A percentile compares a stretch with the other conserved stretches of the same genome.
phyloP scores from a whole-genome alignment of 2,113 vertebrate genomes.

The Pterocles orientalis region DNA sequence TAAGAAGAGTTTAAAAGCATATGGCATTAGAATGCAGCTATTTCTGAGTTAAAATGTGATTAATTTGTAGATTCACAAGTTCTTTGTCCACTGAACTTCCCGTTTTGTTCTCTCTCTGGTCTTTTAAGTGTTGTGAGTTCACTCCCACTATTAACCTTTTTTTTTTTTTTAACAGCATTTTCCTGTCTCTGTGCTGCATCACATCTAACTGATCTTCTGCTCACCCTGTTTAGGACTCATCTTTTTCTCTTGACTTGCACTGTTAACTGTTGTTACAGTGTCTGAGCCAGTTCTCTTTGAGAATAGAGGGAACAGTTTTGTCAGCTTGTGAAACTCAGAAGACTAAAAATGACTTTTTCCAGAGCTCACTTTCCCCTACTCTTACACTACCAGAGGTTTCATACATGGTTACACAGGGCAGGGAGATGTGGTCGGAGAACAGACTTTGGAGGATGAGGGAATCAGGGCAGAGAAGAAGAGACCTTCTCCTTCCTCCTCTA shows the following conservation, averaged over 20 bases:
- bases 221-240: not conserved
- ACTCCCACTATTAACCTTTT: not conserved
- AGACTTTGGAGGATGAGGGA: not conserved
- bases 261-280: not conserved
- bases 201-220: not conserved
- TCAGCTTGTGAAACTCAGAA: not conserved
- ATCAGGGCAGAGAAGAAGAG: not conserved
- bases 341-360: not conserved
- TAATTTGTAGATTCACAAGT: not conserved
- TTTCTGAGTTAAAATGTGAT: not conserved
- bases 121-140: slow-evolving; percentile 10
- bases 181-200: not conserved
- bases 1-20: not conserved
- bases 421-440: not conserved
- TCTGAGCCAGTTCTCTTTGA: not conserved
- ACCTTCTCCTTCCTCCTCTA: not conserved
- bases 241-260: not conserved
- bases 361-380: not conserved
- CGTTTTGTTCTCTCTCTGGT: not conserved
- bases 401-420: not conserved
- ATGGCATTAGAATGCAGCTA: not conserved
- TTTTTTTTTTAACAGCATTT: not conserved
- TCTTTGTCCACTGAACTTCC: slow-evolving; percentile 5
- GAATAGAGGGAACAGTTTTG: not conserved
- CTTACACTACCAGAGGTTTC: not conserved